Evolutionary conservation across 2,797 vertebrate genomes (phyloP).

Genomic region (Xenops minutus): DNA sequence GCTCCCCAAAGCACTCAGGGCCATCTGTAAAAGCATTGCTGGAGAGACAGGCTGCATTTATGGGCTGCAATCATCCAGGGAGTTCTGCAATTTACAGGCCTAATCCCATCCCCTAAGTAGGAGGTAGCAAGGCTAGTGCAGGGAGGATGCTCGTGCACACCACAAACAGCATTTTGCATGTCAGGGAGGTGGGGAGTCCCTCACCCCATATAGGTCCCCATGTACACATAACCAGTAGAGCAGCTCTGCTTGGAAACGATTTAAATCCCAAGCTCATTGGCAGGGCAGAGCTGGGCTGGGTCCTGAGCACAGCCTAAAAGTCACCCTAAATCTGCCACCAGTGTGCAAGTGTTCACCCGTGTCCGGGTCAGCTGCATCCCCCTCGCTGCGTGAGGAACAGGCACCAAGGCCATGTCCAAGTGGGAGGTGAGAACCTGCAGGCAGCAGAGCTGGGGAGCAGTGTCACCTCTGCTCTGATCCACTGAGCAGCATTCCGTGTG

Average conservation of each 20-base stretch:
- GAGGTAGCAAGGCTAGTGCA: not conserved
- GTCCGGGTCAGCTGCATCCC: not conserved
- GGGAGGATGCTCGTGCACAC: not conserved
- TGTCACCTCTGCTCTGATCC: not conserved
- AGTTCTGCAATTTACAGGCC: not conserved
- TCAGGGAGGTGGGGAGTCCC: not conserved
- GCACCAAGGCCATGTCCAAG: accelerated
- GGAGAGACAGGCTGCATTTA: not conserved
- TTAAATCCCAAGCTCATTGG: not conserved
- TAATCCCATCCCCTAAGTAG: not conserved
- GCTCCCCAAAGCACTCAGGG: not conserved
- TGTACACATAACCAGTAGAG: not conserved
- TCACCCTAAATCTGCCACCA: not conserved
- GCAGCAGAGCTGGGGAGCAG: not conserved
- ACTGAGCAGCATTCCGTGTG: not conserved
- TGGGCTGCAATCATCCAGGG: not conserved
- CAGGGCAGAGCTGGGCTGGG: not conserved
- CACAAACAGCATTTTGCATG: not conserved
- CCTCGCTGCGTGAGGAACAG: not conserved
- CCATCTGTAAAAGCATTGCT: not conserved
- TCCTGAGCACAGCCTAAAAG: not conserved
- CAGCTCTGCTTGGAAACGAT: not conserved
- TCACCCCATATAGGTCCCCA: not conserved
- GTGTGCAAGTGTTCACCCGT: not conserved
- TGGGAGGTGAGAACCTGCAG: not conserved